A percentile compares a stretch with the other conserved stretches of the same genome.
phyloP scores from a whole-genome alignment of 2,797 vertebrate genomes.

The Chelonia mydas region DNA sequence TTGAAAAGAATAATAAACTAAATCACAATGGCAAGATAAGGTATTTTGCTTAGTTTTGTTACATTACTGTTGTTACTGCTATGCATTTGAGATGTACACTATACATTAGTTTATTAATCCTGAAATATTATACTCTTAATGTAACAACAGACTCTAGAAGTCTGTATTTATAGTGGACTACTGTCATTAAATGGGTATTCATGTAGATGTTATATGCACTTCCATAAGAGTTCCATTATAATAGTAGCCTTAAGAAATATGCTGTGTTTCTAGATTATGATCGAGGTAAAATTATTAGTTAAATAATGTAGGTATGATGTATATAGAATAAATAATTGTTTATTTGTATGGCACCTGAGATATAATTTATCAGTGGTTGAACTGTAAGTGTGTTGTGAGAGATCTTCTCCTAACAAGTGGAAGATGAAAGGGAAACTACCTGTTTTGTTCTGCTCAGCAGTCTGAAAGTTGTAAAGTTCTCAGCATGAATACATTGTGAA shows the following conservation, averaged over 20 bases:
- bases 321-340: background rate
- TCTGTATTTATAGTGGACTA: conserved; percentile 4
- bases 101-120: conserved; percentile 59
- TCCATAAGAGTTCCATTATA: conserved; percentile 7
- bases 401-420: background rate
- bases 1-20: conserved; percentile 31
- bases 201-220: background rate
- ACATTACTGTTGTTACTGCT: conserved; percentile 12
- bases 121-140: conserved; percentile 57
- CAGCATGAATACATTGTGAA: background rate
- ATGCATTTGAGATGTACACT: conserved; percentile 27
- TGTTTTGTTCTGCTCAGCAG: background rate
- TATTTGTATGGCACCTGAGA: background rate
- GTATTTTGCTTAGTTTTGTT: conserved; percentile 53
- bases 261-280: background rate
- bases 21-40: conserved; percentile 48
- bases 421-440: background rate
- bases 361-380: background rate
- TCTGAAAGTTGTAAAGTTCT: background rate
- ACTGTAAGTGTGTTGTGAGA: background rate
- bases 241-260: background rate
- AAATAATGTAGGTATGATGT: background rate
- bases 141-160: conserved; percentile 63
- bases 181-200: conserved; percentile 36
- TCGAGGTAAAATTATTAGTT: background rate